Evolutionary conservation across 2,888 invertebrate species (phyloP), one percentile per base, ranked within the genome.

Genomic region (Beris morrisii): DNA sequence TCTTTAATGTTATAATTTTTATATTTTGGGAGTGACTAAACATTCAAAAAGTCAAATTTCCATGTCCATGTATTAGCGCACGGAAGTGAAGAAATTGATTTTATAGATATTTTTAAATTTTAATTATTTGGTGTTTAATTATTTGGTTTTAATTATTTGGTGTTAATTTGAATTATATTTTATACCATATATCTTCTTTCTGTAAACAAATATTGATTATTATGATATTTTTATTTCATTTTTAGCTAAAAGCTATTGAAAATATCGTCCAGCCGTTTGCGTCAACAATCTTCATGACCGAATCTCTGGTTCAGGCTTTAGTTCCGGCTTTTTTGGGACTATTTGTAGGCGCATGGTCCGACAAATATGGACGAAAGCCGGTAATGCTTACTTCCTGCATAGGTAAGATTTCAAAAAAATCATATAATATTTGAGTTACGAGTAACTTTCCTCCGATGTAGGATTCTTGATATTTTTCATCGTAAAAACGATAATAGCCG

Each of bases 331-430:
- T 89, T 52, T 76, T 88, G 6, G 87, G 89, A 59, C 81, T 91
- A 56, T 90, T 91, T 75, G 77, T 92, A 70, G 93, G 92, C 7
- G 89, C 91, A 0, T 93, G 92, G 92, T 91, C 91, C 56, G 92
- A 93, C 75, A 87, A 84, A 69, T 85, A 89, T 80, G 92, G 93
- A 31, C 83, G 92, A 54, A 88, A 88, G 74, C 89, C 91, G 6
- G 80, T 91, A 64, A 75, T 92, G 46, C 76, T 90, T 4, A 81
- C 86, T 72, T 85, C 88, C 3, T 81, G 87, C 69, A 76, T 84
- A 69, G 88, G 90, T 86, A 76, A 81, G 80, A 9, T 22, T n/a
- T n/a, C 22, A 22, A 22, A 22, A 22, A 22, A 22, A 22, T 22
- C 3, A 22, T 22, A 22, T 22, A 22, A 22, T 22, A 22, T 22